Percentiles rank a stretch among this genome's conserved stretches.
Conservation (phyloP, 1,140 invertebrate species). For the Cydia fagiglandana region DNA sequence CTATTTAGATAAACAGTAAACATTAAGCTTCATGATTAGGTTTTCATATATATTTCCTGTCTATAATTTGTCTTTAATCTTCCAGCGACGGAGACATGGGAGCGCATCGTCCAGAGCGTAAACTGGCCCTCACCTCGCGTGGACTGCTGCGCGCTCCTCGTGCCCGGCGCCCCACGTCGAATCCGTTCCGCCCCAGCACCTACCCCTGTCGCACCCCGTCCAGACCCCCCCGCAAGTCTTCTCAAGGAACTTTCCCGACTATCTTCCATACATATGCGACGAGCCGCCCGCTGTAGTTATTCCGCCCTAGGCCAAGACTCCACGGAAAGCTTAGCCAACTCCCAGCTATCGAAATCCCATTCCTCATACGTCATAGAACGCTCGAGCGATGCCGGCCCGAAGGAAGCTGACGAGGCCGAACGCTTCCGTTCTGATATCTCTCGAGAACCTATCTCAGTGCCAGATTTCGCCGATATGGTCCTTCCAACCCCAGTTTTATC, state of each 20-base stretch:
- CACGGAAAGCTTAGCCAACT: conserved; percentile 81
- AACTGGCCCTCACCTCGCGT: conserved; percentile 85
- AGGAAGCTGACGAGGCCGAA: conserved; percentile 52
- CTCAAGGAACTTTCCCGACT: conserved; percentile 87
- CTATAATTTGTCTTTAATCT: not conserved
- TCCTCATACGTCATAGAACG: conserved; percentile 81
- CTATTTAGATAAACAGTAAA: no score
- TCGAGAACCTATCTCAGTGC: conserved; percentile 87
- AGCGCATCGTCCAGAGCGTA: conserved; percentile 84
- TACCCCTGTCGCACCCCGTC: conserved; percentile 31
- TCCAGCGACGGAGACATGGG: conserved; percentile 88
- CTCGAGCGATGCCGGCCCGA: conserved; percentile 63
- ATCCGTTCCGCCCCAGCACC: conserved; percentile 51
- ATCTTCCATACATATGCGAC: conserved; percentile 85
- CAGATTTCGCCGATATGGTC: conserved; percentile 85
- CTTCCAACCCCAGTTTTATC: conserved; percentile 84
- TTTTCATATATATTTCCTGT: no score
- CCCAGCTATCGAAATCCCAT: conserved; percentile 81
- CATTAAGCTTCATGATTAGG: no score
- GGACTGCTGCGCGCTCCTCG: conserved; percentile 68
- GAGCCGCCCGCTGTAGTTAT: conserved; percentile 85
- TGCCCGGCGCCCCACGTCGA: conserved; percentile 60
- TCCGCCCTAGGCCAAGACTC: conserved; percentile 85
- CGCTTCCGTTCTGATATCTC: conserved; percentile 63
- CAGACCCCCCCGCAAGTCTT: conserved; percentile 74